Conservation (phyloP, 2,888 invertebrate genomes). For the Lepidochitona cinerea region DNA sequence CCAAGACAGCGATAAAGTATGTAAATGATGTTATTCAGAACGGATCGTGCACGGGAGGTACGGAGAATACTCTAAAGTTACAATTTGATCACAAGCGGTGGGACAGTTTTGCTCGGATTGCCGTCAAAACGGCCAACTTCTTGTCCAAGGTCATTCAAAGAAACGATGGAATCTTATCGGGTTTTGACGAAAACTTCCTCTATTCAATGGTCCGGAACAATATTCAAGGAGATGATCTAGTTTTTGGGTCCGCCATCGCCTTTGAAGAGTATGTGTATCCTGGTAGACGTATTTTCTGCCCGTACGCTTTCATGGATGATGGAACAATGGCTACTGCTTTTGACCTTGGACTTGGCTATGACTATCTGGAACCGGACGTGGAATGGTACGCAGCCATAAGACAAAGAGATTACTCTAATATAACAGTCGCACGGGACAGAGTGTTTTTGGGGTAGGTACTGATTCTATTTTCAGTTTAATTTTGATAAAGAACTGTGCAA, state of each 20-base stretch:
- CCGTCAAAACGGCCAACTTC: constrained; percentile 31
- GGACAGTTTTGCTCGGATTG: constrained; percentile 28
- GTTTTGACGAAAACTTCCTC: background rate
- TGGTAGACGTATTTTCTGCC: constrained; percentile 26
- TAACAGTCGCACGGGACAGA: background rate
- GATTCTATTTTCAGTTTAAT: too few relatives aligned
- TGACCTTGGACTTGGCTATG: constrained; percentile 32
- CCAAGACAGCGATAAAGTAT: constrained; percentile 24
- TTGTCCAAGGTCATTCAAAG: constrained; percentile 20
- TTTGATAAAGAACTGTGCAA: too few relatives aligned
- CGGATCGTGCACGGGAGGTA: constrained; percentile 28
- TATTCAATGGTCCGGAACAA: background rate
- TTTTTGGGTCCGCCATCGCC: constrained; percentile 36
- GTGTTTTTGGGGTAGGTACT: background rate
- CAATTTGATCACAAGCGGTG: constrained; percentile 31
- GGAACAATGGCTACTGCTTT: constrained; percentile 18
- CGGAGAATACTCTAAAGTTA: constrained; percentile 28
- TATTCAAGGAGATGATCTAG: constrained; percentile 11
- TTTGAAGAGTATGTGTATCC: constrained; percentile 25
- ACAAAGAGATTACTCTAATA: constrained; percentile 20
- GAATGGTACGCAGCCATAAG: constrained; percentile 34
- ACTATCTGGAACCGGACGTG: constrained; percentile 26
- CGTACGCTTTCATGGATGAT: constrained; percentile 32
- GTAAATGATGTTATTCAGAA: constrained; percentile 25
- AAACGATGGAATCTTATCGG: background rate